Conservation (phyloP, 1,140 invertebrate species). For the Cephus cinctus region DNA sequence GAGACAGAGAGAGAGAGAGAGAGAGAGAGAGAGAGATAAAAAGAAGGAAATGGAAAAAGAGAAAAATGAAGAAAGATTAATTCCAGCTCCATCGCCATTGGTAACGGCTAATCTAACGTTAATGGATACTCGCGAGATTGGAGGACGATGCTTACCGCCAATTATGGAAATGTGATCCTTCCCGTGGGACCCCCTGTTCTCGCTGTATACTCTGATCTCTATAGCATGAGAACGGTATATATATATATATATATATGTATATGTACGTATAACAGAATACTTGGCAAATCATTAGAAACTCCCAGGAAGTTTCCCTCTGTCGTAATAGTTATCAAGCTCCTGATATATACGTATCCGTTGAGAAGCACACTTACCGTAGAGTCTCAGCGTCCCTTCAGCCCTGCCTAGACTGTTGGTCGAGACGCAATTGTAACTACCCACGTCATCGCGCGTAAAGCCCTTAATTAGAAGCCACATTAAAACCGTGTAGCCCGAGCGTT, state of each 20-base stretch:
- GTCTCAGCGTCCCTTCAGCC: constrained; percentile 78
- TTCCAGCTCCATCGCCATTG: not conserved
- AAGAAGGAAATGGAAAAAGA: not conserved
- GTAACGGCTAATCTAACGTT: not conserved
- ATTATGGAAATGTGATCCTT: constrained; percentile 41
- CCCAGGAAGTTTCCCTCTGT: not conserved
- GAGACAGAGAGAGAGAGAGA: not conserved
- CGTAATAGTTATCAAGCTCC: not conserved
- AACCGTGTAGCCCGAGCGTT: constrained; percentile 76
- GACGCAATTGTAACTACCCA: constrained; percentile 87
- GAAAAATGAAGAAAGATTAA: not conserved
- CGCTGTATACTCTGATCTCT: constrained; percentile 37
- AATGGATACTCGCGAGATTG: not conserved
- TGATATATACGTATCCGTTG: constrained; percentile 2
- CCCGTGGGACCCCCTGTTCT: constrained; percentile 29
- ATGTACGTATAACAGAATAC: not conserved
- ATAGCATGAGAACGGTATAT: constrained; percentile 11
- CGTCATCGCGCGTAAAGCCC: constrained; percentile 74
- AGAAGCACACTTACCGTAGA: constrained; percentile 73
- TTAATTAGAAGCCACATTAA: constrained; percentile 81
- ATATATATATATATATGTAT: constrained; percentile 6
- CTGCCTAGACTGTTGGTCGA: constrained; percentile 86
- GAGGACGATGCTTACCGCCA: constrained; percentile 29
- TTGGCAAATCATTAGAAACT: not conserved
- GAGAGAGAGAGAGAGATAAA: not conserved